phyloP scores from a whole-genome alignment of 2,797 vertebrate genomes.

The Tokudaia tokunoshimensis region DNA sequence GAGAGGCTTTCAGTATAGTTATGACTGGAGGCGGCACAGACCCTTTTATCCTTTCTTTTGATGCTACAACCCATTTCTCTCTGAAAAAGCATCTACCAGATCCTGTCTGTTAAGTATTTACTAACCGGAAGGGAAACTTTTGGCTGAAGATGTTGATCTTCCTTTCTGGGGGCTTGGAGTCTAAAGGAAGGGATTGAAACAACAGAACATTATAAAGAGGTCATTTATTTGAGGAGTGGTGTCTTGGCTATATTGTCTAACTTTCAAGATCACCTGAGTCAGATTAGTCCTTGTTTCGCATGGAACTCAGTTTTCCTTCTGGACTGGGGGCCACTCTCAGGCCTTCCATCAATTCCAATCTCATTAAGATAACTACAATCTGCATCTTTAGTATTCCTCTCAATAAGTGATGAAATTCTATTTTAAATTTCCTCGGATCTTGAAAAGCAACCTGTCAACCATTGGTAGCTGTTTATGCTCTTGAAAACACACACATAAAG shows the following conservation, averaged over 20 bases:
- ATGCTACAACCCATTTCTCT: neutral
- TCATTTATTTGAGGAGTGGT: neutral
- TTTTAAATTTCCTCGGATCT: neutral
- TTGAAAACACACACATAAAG: constrained; percentile 1
- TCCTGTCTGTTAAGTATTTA: neutral
- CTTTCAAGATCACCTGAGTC: neutral
- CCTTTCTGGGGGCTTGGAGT: neutral
- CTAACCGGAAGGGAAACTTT: neutral
- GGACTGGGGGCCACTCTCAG: neutral
- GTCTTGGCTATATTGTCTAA: neutral
- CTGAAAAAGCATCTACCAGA: neutral
- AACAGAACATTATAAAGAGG: neutral
- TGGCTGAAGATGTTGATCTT: neutral
- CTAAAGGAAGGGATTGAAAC: neutral
- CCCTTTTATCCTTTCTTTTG: neutral
- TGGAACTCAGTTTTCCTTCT: neutral
- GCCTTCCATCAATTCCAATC: neutral
- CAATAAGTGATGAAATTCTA: neutral
- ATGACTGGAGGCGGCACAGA: neutral
- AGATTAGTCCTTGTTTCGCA: neutral
- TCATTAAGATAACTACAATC: neutral
- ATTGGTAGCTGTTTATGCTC: neutral
- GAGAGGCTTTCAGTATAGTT: neutral
- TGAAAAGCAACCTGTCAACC: neutral
- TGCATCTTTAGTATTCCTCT: neutral